These are phyloP conservation scores for Leptosomus discolor DNA, from an alignment of 2,113 vertebrate genomes.

Conservation along the genomic window DNA sequence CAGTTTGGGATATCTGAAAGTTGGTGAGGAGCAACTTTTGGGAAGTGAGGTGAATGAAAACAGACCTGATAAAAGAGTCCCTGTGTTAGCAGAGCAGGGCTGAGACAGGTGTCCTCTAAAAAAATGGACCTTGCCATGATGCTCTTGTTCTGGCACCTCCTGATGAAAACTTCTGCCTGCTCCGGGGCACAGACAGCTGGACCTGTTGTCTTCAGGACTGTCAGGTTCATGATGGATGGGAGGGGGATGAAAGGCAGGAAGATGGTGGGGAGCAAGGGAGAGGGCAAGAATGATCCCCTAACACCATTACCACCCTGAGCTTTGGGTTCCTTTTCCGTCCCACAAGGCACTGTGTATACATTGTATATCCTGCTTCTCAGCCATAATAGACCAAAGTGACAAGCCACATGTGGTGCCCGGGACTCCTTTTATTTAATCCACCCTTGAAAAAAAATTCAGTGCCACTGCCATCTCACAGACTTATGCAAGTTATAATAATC, in stretches of 20 bases:
- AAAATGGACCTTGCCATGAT: not conserved
- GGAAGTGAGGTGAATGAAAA: no score
- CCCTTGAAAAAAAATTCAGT: not conserved
- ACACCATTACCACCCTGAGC: not conserved
- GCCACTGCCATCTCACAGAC: slow-evolving; percentile 2
- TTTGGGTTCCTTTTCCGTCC: slow-evolving; percentile 23
- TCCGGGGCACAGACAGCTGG: accelerated
- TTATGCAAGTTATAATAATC: slow-evolving; percentile 59
- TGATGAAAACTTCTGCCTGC: not conserved
- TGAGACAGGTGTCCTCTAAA: accelerated
- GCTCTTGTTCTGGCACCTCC: not conserved
- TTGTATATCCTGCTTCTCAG: slow-evolving; percentile 3
- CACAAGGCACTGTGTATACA: not conserved
- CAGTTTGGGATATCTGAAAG: not conserved
- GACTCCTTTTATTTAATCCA: slow-evolving; percentile 23
- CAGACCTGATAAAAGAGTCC: not conserved
- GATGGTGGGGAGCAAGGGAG: not conserved
- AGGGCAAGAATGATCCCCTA: not conserved
- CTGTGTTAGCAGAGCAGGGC: accelerated
- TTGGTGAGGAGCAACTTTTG: not conserved
- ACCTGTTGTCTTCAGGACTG: not conserved
- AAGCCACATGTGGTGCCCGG: not conserved
- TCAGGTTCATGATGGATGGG: not conserved
- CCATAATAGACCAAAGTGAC: not conserved
- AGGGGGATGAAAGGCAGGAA: not conserved